Base-by-base conservation (phyloP, 2,113 vertebrate species). In the Corynorhinus townsendii region DNA sequence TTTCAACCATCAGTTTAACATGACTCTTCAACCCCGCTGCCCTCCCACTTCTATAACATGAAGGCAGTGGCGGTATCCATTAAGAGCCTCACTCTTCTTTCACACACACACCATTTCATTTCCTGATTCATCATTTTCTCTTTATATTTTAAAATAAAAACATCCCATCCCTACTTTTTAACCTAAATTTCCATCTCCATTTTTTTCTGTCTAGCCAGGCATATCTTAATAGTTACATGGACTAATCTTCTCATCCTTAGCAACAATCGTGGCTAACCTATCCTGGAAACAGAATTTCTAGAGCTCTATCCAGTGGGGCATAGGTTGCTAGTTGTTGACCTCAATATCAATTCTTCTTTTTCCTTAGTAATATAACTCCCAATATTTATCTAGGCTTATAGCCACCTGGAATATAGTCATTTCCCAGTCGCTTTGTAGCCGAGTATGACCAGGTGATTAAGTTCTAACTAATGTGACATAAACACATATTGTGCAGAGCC, bases 201-300 rank as follows among this genome's bases (percentile, higher is more conserved):
- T 86, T 75, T 75, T 86, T 86, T 81, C 66, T 92, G n/a, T 89
- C 72, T 75, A 86, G 12, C 73, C 47, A 88, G 77, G 22, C 10
- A 47, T 93, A 66, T 54, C 24, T 84, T 90, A 56, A 66, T 62
- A 47, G 17, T 66, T 77, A 91, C 45, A 43, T 87, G 38, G 93
- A 77, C 90, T 83, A 87, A 77, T 95, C 35, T 76, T 72, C 90
- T 90, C 76, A 86, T 93, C 76, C 82, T 90, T 93, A 93, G 82
- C 93, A 96, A 95, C 87, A 68, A 71, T 56, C 59, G 54, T 93
- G 72, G 64, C 64, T 80, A 49, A 91, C 62, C 52, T 83, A 43
- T 76, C 86, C 64, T 87, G 77, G 76, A 96, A 83, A 90, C 45
- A 77, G 86, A 77, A 72, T 95, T 93, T 95, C 95, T 40, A 49